Conservation (phyloP, 2,797 vertebrate genomes). For the Gallinago nigripennis region DNA sequence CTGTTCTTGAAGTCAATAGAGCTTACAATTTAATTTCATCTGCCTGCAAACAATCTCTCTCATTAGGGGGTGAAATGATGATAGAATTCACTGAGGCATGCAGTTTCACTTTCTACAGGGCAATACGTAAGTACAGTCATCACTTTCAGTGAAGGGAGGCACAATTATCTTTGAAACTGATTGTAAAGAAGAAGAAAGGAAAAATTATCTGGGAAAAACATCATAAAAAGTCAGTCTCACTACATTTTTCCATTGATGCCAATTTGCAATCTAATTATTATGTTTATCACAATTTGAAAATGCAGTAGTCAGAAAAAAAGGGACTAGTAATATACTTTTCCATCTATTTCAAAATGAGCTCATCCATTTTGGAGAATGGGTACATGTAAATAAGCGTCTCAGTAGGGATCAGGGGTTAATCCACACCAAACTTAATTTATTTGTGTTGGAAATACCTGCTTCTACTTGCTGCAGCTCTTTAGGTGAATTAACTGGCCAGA, state of each 20-base stretch:
- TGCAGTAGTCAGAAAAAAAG: conserved; percentile 9
- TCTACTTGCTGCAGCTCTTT: conserved; percentile 11
- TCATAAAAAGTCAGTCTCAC: conserved; percentile 50
- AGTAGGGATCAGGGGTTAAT: not conserved
- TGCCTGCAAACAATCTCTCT: conserved; percentile 91
- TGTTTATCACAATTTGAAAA: conserved; percentile 61
- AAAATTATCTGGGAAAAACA: conserved; percentile 30
- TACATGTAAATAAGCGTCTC: not conserved
- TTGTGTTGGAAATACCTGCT: not conserved
- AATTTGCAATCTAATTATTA: conserved; percentile 68
- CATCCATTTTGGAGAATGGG: not conserved
- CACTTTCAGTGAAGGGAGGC: conserved; percentile 77
- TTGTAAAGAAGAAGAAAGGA: conserved; percentile 67
- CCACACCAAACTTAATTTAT: not conserved
- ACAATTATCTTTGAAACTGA: conserved; percentile 80
- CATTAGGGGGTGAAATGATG: conserved; percentile 89
- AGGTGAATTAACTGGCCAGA: conserved; percentile 39
- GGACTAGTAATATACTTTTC: conserved; percentile 7
- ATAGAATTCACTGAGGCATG: conserved; percentile 86
- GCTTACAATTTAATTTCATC: conserved; percentile 97
- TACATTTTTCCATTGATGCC: conserved; percentile 55
- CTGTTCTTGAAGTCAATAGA: conserved; percentile 91
- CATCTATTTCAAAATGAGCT: conserved; percentile 41
- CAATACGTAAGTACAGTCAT: conserved; percentile 81
- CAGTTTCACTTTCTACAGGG: conserved; percentile 83